phyloP scores from a whole-genome alignment of 2,113 vertebrate species.

The Urocitellus parryii region DNA sequence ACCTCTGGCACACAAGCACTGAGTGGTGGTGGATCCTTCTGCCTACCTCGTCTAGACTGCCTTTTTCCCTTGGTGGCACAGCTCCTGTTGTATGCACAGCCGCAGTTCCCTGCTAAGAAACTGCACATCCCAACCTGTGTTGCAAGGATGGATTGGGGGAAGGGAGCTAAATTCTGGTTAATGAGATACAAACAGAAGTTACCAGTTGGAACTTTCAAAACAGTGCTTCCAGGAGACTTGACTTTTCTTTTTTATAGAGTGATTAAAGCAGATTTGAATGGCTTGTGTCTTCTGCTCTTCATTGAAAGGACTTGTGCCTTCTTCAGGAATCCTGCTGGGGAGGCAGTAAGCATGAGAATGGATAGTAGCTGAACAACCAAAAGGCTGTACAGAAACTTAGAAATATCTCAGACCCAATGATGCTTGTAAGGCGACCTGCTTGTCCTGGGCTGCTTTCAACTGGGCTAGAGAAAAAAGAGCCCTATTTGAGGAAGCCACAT shows the following conservation, averaged over 20 bases:
- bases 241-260: not conserved
- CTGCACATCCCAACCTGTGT: not conserved
- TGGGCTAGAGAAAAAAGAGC: not conserved
- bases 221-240: not conserved
- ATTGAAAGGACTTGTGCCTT: not conserved
- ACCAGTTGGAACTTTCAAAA: not conserved
- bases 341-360: not conserved
- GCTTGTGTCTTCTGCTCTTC: not conserved
- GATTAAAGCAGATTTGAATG: not conserved
- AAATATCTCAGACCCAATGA: not conserved
- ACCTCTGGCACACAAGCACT: not conserved
- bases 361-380: not conserved
- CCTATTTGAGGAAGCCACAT: not conserved
- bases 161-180: not conserved
- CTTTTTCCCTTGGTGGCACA: not conserved
- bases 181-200: not conserved
- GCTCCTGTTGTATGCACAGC: not conserved
- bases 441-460: too few relatives aligned
- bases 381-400: not conserved
- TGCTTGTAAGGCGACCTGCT: not conserved
- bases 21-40: fast-evolving
- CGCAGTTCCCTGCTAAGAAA: not conserved
- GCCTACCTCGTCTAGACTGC: not conserved
- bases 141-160: not conserved
- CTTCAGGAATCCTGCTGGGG: not conserved